Evolutionary conservation across 2,888 invertebrate genomes (phyloP), one percentile per base, ranked within the genome.

Genomic region (Drosophila meridionalis): DNA sequence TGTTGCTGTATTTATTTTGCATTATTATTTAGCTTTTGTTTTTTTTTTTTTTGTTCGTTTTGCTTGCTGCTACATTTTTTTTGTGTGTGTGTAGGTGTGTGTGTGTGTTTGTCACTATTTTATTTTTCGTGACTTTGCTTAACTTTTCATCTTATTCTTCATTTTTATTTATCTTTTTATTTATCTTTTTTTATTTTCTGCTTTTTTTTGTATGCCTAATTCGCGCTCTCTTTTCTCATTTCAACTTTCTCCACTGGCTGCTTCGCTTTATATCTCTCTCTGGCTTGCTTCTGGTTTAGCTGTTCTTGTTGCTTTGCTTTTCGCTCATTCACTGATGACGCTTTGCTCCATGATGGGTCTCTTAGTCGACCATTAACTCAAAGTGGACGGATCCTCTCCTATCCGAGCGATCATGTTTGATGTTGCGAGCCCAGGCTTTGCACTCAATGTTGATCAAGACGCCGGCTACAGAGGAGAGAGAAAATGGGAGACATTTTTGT

Each of bases 341-440:
- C 56, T 69, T 45, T 58, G 67, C 52, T 70, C 45, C 68, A 38
- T 50, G 12, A 36, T 59, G 83, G 11, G 30, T 88, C 78, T 89
- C 92, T 95, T 96, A 96, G 94, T 98, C 98, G 93, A 98, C 96
- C 96, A 98, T 96, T 93, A 98, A 95, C 94, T 98, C 98, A 94
- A 98, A 98, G 94, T 98, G 98, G 91, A 98, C 98, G 90, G 97
- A 97, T 91, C 98, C 98, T 93, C 97, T 96, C 94, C 97, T 96
- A 93, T 98, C 97, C 93, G 96, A 95, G 92, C 97, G 96, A 94
- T 98, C 96, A 94, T 98, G 97, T 83, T 95, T 92, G 91, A 98
- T 97, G 94, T 98, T 98, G 93, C 95, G 96, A 89, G 98, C 98
- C 97, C 97, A 98, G 91, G 97, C 97, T 95, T 97, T 97, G 94